Conservation (phyloP, 2,113 vertebrate species). For the Lucifuga dentata region DNA sequence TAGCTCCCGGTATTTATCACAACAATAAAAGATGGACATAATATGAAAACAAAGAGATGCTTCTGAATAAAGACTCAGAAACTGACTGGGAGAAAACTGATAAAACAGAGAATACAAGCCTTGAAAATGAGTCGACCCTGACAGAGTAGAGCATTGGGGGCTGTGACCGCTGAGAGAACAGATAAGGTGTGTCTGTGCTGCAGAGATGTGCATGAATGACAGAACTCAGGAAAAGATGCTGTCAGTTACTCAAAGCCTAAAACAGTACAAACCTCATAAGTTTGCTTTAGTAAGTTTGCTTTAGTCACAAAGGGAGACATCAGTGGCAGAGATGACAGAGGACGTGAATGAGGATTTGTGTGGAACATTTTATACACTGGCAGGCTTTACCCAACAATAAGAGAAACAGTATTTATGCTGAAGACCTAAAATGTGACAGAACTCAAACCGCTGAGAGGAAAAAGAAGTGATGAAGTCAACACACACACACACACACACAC, state of each 20-base stretch:
- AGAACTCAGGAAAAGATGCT: background rate
- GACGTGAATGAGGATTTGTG: no score
- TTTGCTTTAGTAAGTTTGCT: no score
- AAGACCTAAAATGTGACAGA: conserved; percentile 48
- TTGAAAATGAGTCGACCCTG: conserved; percentile 28
- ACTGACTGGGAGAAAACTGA: conserved; percentile 12
- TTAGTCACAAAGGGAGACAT: no score
- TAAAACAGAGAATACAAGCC: conserved; percentile 46
- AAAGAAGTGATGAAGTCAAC: conserved; percentile 16
- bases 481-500: background rate
- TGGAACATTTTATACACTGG: no score
- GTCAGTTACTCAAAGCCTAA: background rate
- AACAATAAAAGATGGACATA: conserved; percentile 50
- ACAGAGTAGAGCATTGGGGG: conserved; percentile 41
- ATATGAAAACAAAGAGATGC: conserved; percentile 39
- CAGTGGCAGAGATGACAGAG: no score
- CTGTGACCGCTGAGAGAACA: conserved; percentile 32
- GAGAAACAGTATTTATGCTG: conserved; percentile 14
- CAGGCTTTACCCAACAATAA: no score
- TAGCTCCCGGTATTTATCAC: conserved; percentile 33
- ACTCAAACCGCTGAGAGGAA: conserved; percentile 35
- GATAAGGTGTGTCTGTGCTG: conserved; percentile 20
- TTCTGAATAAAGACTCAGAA: conserved; percentile 24
- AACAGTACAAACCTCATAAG: no score
- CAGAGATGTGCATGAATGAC: background rate